Conservation (phyloP, 2,888 invertebrate genomes). For the Agriopis aurantiaria region DNA sequence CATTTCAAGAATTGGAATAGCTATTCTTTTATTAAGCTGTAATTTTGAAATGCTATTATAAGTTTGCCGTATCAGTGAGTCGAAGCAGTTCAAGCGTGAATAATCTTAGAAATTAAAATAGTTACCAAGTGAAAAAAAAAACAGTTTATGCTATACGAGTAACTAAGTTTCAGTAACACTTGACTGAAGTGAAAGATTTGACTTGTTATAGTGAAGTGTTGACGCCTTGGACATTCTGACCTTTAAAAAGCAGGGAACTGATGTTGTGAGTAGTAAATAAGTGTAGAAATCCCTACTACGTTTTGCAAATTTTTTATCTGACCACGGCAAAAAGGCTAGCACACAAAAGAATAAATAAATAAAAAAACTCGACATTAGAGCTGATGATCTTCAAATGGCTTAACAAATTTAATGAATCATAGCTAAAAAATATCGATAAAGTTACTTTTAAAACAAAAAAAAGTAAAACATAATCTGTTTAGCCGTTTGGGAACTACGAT, state of each 20-base stretch:
- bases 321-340: background rate
- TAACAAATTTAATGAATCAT: too few species aligned
- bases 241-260: background rate
- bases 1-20: constrained; percentile 1
- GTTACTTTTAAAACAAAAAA: too few species aligned
- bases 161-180: too few species aligned
- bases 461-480: too few species aligned
- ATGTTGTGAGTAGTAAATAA: background rate
- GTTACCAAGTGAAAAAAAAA: background rate
- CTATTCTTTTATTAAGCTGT: background rate
- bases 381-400: too few species aligned
- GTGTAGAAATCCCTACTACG: background rate
- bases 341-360: too few species aligned
- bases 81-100: background rate
- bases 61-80: background rate
- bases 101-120: background rate
- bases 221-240: background rate
- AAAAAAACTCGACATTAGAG: too few species aligned
- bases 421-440: too few species aligned
- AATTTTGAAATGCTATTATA: background rate
- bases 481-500: too few species aligned
- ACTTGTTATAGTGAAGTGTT: background rate
- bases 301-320: background rate
- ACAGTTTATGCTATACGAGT: too few species aligned
- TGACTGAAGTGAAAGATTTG: background rate